Conservation (phyloP, 2,113 vertebrate species). For the Rhabdomys dilectus region DNA sequence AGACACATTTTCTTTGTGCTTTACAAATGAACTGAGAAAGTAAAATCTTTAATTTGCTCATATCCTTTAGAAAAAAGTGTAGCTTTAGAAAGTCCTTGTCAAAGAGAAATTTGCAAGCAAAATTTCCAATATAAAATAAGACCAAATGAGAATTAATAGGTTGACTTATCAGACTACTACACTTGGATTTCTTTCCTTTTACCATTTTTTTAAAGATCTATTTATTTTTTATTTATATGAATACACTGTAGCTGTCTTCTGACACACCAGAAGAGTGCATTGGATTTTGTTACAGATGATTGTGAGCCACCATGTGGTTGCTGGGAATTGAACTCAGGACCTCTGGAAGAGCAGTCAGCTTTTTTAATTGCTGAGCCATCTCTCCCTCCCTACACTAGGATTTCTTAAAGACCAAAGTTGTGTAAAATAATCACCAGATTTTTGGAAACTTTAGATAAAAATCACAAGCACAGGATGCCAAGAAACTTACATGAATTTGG, state of each 20-base stretch:
- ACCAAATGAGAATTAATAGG: background rate
- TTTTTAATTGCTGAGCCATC: too few relatives aligned
- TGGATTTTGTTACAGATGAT: too few relatives aligned
- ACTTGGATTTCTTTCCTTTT: background rate
- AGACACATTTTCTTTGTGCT: background rate
- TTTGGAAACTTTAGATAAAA: background rate
- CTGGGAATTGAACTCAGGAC: too few relatives aligned
- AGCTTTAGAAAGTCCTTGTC: background rate
- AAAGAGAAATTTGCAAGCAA: background rate
- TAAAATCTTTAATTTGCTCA: slow-evolving; percentile 4
- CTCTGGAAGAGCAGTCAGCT: too few relatives aligned
- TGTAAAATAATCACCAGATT: background rate
- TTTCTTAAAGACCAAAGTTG: background rate
- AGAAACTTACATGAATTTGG: background rate
- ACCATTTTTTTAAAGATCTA: too few relatives aligned
- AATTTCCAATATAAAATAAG: background rate
- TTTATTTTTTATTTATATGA: too few relatives aligned
- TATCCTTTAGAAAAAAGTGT: background rate
- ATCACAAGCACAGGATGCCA: background rate
- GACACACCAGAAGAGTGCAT: too few relatives aligned
- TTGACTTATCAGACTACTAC: background rate
- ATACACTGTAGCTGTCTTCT: too few relatives aligned
- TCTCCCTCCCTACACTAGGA: background rate
- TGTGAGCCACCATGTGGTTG: too few relatives aligned
- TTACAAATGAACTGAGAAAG: background rate